Conservation (phyloP, 2,113 vertebrate genomes). For the Zosterops japonicus region DNA sequence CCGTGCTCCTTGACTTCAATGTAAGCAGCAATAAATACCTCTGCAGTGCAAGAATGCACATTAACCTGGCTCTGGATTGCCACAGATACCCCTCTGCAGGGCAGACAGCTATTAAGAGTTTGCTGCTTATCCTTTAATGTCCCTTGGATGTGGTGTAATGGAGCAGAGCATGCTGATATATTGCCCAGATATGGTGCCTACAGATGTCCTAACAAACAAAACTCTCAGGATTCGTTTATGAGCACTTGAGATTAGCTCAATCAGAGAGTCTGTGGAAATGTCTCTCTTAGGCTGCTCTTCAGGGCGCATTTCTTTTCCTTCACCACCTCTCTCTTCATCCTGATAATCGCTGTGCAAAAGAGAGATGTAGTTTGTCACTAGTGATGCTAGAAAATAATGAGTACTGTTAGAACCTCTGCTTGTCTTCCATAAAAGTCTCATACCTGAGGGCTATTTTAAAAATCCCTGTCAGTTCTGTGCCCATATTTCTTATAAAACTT, state of each 20-base stretch:
- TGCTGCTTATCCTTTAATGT: neutral
- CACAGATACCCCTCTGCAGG: neutral
- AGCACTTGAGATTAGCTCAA: neutral
- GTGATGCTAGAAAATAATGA: neutral
- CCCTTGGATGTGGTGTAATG: neutral
- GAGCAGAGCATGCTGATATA: neutral
- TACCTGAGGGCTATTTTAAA: slow-evolving; percentile 4
- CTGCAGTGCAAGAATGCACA: neutral
- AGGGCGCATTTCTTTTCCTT: neutral
- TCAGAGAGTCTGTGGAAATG: neutral
- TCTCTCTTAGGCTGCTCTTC: neutral
- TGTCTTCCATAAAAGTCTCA: neutral
- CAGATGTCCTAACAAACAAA: neutral
- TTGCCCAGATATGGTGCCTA: neutral
- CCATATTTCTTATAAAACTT: neutral
- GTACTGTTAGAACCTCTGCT: neutral
- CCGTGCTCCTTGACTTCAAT: neutral
- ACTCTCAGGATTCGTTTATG: neutral
- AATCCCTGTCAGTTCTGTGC: neutral
- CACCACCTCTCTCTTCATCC: neutral
- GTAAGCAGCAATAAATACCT: neutral
- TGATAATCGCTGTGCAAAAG: neutral
- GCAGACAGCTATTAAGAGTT: neutral
- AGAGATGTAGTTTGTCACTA: neutral
- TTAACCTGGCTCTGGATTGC: neutral